Evolutionary conservation across 2,888 invertebrate species (phyloP).

Genomic region (Tigriopus californicus): DNA sequence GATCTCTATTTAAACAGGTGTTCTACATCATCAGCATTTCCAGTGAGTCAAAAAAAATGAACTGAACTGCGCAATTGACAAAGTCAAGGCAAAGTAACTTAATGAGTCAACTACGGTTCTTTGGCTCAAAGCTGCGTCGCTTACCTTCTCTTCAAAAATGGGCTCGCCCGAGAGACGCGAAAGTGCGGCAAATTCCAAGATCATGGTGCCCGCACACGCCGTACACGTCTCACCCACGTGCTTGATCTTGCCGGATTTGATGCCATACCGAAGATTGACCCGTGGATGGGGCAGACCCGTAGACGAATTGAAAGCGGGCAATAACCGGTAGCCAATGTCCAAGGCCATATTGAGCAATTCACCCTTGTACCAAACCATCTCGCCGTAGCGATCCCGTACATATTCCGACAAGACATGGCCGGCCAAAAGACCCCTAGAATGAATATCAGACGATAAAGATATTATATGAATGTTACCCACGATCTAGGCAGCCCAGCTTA

Average conservation of each 20-base stretch:
- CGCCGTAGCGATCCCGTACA: constrained; percentile 7
- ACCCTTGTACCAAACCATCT: constrained; percentile 33
- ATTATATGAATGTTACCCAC: neutral
- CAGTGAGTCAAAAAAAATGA: no score
- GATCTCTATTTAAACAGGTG: no score
- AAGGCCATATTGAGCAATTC: constrained; percentile 74
- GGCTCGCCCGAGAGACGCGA: constrained; percentile 46
- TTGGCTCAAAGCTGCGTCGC: no score
- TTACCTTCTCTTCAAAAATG: constrained; percentile 47
- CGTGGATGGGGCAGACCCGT: constrained; percentile 94
- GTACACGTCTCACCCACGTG: constrained; percentile 81
- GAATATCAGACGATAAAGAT: constrained; percentile 16
- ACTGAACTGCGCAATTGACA: no score
- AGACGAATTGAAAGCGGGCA: constrained; percentile 95
- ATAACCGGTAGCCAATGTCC: constrained; percentile 69
- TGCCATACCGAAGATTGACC: constrained; percentile 59
- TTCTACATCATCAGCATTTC: no score
- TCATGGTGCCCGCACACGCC: constrained; percentile 94
- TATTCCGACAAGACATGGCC: constrained; percentile 74
- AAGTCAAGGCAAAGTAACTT: no score
- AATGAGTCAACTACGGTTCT: no score
- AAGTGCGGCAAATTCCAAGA: constrained; percentile 88
- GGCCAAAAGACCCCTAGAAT: constrained; percentile 60
- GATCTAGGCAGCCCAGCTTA: neutral
- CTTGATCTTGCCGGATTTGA: constrained; percentile 51